Percentiles rank a stretch among this genome's conserved stretches.
Conservation (phyloP, 2,113 vertebrate genomes). For the Columba livia region DNA sequence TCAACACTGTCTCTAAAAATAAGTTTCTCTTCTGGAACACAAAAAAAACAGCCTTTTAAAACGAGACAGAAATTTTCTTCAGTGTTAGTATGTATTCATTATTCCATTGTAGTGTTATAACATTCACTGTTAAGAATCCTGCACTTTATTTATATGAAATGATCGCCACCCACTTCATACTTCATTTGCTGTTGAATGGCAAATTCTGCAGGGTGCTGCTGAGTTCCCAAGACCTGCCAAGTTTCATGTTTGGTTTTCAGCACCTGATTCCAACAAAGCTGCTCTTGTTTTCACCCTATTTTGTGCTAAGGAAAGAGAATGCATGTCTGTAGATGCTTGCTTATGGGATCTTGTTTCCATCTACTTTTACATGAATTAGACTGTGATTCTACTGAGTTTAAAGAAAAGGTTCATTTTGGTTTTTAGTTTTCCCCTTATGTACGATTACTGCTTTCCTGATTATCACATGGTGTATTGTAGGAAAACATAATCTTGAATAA, state of each 20-base stretch:
- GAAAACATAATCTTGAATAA: not conserved
- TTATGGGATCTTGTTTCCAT: not conserved
- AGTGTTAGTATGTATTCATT: not conserved
- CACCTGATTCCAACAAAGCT: not conserved
- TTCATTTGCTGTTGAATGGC: not conserved
- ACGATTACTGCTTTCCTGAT: not conserved
- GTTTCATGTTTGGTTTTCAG: not conserved
- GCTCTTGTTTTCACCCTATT: not conserved
- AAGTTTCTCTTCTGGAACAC: not conserved
- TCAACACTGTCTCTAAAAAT: not conserved
- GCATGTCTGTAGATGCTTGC: not conserved
- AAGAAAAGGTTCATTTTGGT: not conserved
- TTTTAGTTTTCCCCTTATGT: not conserved
- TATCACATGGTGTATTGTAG: not conserved
- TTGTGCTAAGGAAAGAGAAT: not conserved
- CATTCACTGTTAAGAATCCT: not conserved
- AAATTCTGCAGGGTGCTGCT: not conserved
- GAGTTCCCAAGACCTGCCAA: not conserved
- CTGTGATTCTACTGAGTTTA: not conserved
- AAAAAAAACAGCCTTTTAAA: not conserved
- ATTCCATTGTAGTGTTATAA: not conserved
- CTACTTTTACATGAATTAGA: not conserved
- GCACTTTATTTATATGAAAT: not conserved
- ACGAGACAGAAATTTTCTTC: not conserved
- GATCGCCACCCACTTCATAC: rapidly evolving